phyloP scores from a whole-genome alignment of 2,797 vertebrate genomes.

The Danio kyathit region DNA sequence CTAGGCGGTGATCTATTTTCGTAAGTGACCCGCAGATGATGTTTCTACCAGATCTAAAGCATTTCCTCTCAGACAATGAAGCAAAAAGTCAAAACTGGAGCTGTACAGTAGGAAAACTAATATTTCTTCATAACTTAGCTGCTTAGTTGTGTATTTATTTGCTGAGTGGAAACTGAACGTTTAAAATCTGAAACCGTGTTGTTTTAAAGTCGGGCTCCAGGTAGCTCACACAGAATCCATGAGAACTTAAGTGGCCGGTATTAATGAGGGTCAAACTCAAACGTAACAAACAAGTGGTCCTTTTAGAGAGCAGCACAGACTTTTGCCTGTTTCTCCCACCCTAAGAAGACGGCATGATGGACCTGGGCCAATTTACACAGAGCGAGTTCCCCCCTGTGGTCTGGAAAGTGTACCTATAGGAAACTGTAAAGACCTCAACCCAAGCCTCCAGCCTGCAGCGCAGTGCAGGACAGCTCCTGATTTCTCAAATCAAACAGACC shows the following conservation, averaged over 20 bases:
- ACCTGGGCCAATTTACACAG: conserved; percentile 67
- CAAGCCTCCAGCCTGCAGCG: conserved; percentile 55
- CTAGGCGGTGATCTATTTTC: background rate
- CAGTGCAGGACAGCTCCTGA: conserved; percentile 55
- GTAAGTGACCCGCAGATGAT: background rate
- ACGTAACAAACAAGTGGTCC: conserved; percentile 65
- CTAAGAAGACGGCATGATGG: conserved; percentile 60
- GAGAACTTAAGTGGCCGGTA: conserved; percentile 61
- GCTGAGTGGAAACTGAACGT: conserved; percentile 60
- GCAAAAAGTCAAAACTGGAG: background rate
- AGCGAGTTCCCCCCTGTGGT: conserved; percentile 59
- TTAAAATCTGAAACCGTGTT: conserved; percentile 54
- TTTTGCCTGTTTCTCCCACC: conserved; percentile 60
- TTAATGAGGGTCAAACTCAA: conserved; percentile 59
- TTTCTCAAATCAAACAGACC: conserved; percentile 67
- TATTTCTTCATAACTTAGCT: conserved; percentile 20
- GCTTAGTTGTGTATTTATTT: conserved; percentile 47
- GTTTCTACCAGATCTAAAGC: background rate
- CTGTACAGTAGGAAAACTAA: conserved; percentile 4
- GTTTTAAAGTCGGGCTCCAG: conserved; percentile 59
- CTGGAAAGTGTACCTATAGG: conserved; percentile 70
- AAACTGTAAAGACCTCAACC: conserved; percentile 68
- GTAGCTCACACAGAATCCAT: conserved; percentile 57
- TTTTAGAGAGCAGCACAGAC: conserved; percentile 65
- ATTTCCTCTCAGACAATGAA: conserved; percentile 22